Evolutionary conservation across 53 echinoderm and acorn worm genomes (phyloP), one percentile per base, ranked within the genome.

Genomic region (Paracentrotus lividus): DNA sequence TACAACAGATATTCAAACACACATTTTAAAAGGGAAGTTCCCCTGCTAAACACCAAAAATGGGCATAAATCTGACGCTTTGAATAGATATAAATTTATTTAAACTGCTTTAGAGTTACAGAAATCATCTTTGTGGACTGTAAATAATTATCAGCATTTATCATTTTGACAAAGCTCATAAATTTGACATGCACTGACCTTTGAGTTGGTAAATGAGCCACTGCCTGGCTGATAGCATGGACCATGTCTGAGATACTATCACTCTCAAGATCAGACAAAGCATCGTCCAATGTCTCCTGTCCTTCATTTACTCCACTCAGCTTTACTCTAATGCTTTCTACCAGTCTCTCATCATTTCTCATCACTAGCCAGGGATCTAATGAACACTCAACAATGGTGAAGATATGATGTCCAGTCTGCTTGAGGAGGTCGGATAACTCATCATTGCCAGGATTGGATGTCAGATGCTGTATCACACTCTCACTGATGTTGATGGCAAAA

Each of bases 351-450:
- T 92, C 92, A 29, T 57, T 14, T 92, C 59, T 81, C 81, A 78
- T 18, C 27, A 44, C 56, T 42, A 38, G 36, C 55, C 55, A 77
- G 2, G 92, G 81, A 27, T 77, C 92, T 26, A 57, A 56, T 77
- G 32, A 36, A 78, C 57, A 92, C 55, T 92, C 92, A 2, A 92
- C 2, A n/a, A 92, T 92, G n/a, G 57, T 55, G 23, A 56, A 92
- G 92, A 92, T 56, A 43, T 92, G 58, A 42, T 92, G 92, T 76
- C 92, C 92, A 92, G 40, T 92, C 92, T 92, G 77, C 75, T 43
- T 20, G 12, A 92, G 76, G 33, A 68, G 33, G 13, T 12, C 14
- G 15, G 77, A 77, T 40, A 78, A 8, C 4, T 12, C 55, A 24
- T 20, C n/a, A 36, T 78, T 43, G 34, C 42, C 76, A 56, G 36